phyloP scores from a whole-genome alignment of 1,140 invertebrate genomes.

The Hormaphis cornu region DNA sequence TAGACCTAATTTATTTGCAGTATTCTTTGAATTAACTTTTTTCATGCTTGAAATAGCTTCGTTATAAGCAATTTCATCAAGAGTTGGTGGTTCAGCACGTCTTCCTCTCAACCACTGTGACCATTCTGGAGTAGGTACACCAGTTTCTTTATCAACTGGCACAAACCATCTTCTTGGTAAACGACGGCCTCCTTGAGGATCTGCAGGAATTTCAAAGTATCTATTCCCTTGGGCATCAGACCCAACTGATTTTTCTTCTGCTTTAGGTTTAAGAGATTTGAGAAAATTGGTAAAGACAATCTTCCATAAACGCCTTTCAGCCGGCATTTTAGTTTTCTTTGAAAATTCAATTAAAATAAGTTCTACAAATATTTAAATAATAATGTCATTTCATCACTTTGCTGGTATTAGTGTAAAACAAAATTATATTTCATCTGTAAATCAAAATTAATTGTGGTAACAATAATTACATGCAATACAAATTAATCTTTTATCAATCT shows the following conservation, averaged over 20 bases:
- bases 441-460: too few species aligned
- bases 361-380: too few species aligned
- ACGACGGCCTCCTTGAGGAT: constrained; percentile 50
- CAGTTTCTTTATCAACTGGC: constrained; percentile 49
- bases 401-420: too few species aligned
- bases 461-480: too few species aligned
- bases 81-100: constrained; percentile 55
- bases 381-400: too few species aligned
- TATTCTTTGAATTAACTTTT: constrained; percentile 60
- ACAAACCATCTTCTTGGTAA: constrained; percentile 60
- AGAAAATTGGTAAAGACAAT: constrained; percentile 35
- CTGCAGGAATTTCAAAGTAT: constrained; percentile 64
- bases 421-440: too few species aligned
- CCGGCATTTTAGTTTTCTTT: background rate
- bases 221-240: constrained; percentile 66
- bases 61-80: constrained; percentile 62
- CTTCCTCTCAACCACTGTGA: constrained; percentile 68
- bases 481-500: too few species aligned
- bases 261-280: constrained; percentile 35
- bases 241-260: background rate
- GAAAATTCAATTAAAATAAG: too few species aligned
- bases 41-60: constrained; percentile 58
- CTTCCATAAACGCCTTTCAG: constrained; percentile 10
- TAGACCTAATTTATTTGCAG: constrained; percentile 44
- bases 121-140: constrained; percentile 63